Conservation (phyloP, 2,113 vertebrate genomes). For the Ciconia maguari region DNA sequence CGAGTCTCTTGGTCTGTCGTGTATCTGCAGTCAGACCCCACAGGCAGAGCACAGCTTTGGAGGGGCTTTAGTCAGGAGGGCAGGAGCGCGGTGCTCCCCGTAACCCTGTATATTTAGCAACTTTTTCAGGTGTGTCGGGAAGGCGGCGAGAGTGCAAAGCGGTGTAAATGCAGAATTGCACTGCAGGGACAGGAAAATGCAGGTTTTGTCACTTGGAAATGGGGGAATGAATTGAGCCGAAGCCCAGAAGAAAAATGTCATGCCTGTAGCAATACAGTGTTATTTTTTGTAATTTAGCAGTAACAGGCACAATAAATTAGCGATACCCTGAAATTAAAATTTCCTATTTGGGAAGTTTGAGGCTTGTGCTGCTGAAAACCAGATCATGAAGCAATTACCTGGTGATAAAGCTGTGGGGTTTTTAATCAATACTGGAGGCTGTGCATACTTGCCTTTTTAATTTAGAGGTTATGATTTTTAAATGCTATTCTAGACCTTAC, state of each 20-base stretch:
- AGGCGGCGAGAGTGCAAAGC: not conserved
- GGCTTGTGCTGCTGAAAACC: not conserved
- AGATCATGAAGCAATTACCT: not conserved
- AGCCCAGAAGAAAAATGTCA: not conserved
- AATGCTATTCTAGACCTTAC: not conserved
- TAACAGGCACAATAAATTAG: not conserved
- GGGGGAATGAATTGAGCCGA: not conserved
- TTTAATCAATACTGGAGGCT: constrained; percentile 4
- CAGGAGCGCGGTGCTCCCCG: not conserved
- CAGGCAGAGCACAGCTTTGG: not conserved
- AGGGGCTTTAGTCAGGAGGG: not conserved
- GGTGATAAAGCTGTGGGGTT: constrained; percentile 14
- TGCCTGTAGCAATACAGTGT: not conserved
- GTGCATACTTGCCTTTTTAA: not conserved
- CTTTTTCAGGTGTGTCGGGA: not conserved
- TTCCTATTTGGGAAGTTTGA: constrained; percentile 7
- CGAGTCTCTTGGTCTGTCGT: accelerated
- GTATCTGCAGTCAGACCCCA: not conserved
- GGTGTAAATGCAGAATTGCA: not conserved
- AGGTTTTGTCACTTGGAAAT: not conserved
- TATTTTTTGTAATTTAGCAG: not conserved
- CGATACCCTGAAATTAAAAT: constrained; percentile 26
- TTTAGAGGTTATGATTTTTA: not conserved
- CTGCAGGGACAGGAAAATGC: not conserved
- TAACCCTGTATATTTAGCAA: not conserved